phyloP scores from a whole-genome alignment of 2,888 invertebrate genomes.

The Hartigia nigra region DNA sequence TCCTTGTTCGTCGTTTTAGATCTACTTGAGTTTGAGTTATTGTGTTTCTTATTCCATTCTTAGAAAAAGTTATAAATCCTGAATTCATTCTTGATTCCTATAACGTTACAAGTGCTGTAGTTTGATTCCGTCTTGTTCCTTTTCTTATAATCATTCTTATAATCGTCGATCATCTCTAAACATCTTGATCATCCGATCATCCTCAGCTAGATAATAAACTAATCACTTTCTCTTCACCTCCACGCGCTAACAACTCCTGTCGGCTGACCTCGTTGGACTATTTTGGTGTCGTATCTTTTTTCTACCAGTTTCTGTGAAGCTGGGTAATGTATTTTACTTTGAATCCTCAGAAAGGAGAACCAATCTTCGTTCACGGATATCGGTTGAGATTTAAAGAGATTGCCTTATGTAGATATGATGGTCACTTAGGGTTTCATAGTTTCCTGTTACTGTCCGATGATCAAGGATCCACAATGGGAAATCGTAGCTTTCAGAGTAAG shows the following conservation, averaged over 20 bases:
- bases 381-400: conserved; percentile 36
- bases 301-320: conserved; percentile 22
- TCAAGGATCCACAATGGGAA: neutral
- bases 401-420: neutral
- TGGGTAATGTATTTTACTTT: conserved; percentile 44
- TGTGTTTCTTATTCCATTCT: neutral
- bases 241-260: conserved; percentile 27
- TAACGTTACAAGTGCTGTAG: neutral
- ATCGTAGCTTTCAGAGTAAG: neutral
- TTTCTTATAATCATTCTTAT: neutral
- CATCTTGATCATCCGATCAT: neutral
- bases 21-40: neutral
- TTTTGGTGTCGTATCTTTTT: conserved; percentile 11
- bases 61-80: neutral
- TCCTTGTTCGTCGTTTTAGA: neutral
- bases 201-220: neutral
- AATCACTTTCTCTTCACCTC: conserved; percentile 12
- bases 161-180: neutral
- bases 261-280: conserved; percentile 3
- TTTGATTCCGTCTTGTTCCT: neutral
- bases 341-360: conserved; percentile 16
- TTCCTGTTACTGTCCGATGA: neutral
- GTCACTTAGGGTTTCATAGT: neutral
- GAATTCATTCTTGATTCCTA: neutral
- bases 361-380: conserved; percentile 27